Percentiles rank a stretch among this genome's conserved stretches.
phyloP scores from a whole-genome alignment of 1,140 invertebrate genomes.

The Portunus trituberculatus region DNA sequence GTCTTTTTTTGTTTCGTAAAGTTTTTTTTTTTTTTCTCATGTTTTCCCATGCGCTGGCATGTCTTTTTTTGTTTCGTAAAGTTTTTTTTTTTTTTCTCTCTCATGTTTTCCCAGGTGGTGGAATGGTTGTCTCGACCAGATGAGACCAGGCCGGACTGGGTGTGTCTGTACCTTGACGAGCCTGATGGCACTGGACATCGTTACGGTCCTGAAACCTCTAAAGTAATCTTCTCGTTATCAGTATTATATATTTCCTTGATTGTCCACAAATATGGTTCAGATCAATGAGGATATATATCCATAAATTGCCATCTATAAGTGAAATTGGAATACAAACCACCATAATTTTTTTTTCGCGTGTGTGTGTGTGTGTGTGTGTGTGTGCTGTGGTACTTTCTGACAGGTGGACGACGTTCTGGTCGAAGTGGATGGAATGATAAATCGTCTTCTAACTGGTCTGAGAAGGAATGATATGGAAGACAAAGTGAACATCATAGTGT shows the following conservation, averaged over 20 bases:
- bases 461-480: not conserved
- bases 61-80: not conserved
- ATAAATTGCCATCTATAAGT: too few relatives aligned
- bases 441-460: not conserved
- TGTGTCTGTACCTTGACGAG: slow-evolving; percentile 88
- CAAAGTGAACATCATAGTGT: slow-evolving; percentile 40
- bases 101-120: slow-evolving; percentile 82
- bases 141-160: slow-evolving; percentile 81
- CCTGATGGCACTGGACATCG: slow-evolving; percentile 84
- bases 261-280: too few relatives aligned
- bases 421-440: slow-evolving; percentile 30
- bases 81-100: not conserved
- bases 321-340: too few relatives aligned
- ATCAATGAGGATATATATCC: too few relatives aligned
- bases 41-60: not conserved
- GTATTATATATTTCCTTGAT: too few relatives aligned
- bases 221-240: too few relatives aligned
- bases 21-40: not conserved
- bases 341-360: too few relatives aligned
- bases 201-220: slow-evolving; percentile 79
- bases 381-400: not conserved
- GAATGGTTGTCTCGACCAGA: slow-evolving; percentile 85
- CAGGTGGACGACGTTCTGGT: slow-evolving; percentile 25
- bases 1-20: not conserved
- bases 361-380: too few relatives aligned